A percentile compares a stretch with the other conserved stretches of the same genome.
phyloP scores from a whole-genome alignment of 2,797 vertebrate species.

The Chelmon rostratus region DNA sequence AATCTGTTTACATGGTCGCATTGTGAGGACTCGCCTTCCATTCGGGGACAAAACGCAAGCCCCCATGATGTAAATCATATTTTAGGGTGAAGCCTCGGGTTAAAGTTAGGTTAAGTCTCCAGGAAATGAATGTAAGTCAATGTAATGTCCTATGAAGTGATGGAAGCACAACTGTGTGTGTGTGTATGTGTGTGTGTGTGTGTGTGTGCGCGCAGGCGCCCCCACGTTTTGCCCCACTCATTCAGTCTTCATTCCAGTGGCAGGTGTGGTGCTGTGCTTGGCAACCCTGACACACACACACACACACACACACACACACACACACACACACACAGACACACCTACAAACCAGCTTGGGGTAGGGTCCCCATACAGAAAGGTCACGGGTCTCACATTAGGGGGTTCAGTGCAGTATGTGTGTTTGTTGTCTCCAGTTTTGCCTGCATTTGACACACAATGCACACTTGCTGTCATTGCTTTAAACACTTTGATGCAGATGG shows the following conservation, averaged over 20 bases:
- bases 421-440: conserved; percentile 35
- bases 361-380: conserved; percentile 41
- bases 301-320: neutral
- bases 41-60: no score
- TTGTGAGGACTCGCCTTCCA: no score
- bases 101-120: no score
- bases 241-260: conserved; percentile 58
- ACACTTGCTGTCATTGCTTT: conserved; percentile 25
- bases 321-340: conserved; percentile 26
- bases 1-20: no score
- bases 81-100: no score
- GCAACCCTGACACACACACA: conserved; percentile 51
- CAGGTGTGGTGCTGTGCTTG: conserved; percentile 43
- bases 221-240: conserved; percentile 17
- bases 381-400: conserved; percentile 69
- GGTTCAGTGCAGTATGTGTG: conserved; percentile 23
- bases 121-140: no score
- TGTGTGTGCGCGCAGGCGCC: no score
- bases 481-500: conserved; percentile 30
- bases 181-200: conserved; percentile 18
- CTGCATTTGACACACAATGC: conserved; percentile 50
- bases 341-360: conserved; percentile 10
- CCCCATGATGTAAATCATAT: no score
- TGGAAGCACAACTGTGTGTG: neutral
- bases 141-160: no score